phyloP scores from a whole-genome alignment of 2,888 invertebrate genomes.

The Torymus texanus region DNA sequence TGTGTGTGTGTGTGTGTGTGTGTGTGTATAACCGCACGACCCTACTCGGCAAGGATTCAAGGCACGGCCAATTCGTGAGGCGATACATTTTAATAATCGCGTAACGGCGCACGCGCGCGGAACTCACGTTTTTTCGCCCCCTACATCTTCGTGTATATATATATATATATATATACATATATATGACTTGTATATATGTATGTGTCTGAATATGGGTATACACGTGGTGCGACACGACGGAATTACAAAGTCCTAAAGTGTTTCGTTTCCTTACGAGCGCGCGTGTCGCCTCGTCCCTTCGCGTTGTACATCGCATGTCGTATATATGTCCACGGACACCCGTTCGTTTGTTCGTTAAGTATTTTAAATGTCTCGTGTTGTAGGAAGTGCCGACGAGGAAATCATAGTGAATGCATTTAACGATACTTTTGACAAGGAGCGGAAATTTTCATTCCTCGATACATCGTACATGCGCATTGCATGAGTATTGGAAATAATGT shows the following conservation, averaged over 20 bases:
- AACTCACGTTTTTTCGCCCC: conserved; percentile 44
- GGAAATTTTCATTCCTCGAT: too few relatives aligned
- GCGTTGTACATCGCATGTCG: background rate
- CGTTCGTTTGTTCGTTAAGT: too few relatives aligned
- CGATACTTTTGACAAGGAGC: too few relatives aligned
- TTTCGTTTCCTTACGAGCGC: conserved; percentile 14
- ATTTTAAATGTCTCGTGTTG: too few relatives aligned
- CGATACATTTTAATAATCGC: conserved; percentile 46
- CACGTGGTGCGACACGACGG: conserved; percentile 3
- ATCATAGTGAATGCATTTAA: too few relatives aligned
- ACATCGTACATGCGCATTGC: too few relatives aligned
- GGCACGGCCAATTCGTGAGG: conserved; percentile 34
- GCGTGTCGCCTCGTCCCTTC: conserved; percentile 13
- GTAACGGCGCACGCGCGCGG: conserved; percentile 20
- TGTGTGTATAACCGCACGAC: conserved; percentile 30
- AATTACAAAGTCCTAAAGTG: conserved; percentile 33
- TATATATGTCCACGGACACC: background rate
- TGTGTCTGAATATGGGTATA: background rate
- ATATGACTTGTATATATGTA: background rate
- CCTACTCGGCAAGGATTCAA: conserved; percentile 33
- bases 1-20: background rate
- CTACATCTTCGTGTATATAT: conserved; percentile 4
- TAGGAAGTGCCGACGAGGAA: too few relatives aligned
- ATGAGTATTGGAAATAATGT: too few relatives aligned
- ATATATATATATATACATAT: too few relatives aligned